Evolutionary conservation across 2,797 vertebrate species (phyloP).

Genomic region (Pempheris klunzingeri): DNA sequence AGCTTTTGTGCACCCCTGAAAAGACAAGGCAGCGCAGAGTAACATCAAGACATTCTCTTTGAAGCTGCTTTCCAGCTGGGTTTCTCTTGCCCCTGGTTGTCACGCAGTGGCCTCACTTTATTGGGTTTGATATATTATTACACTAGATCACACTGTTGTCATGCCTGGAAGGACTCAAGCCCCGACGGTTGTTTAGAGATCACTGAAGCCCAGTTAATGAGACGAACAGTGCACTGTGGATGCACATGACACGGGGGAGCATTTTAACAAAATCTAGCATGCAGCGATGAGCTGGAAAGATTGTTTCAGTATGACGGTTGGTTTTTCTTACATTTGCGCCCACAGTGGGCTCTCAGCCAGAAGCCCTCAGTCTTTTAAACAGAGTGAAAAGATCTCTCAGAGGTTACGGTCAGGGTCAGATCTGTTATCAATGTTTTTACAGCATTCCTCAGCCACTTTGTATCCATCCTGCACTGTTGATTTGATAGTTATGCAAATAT

Average conservation of each 20-base stretch:
- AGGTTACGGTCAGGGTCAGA: background rate
- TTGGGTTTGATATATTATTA: conserved; percentile 16
- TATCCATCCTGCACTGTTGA: background rate
- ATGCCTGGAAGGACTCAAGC: conserved; percentile 15
- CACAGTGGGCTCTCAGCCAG: background rate
- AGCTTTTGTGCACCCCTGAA: background rate
- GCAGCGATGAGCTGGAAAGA: background rate
- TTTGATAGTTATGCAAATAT: background rate
- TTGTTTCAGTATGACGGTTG: background rate
- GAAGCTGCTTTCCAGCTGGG: background rate
- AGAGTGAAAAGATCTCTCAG: conserved; percentile 2
- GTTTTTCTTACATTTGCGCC: background rate
- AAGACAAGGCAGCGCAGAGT: conserved; percentile 7
- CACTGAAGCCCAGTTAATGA: conserved; percentile 7
- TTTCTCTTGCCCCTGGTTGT: conserved; percentile 21
- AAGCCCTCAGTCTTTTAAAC: conserved; percentile 6
- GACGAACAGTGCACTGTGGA: conserved; percentile 27
- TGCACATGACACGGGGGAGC: conserved; percentile 20
- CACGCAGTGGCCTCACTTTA: conserved; percentile 13
- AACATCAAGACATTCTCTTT: background rate
- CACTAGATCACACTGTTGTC: conserved; percentile 31
- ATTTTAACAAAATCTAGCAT: conserved; percentile 14
- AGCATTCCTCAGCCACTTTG: background rate
- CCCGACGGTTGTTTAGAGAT: background rate
- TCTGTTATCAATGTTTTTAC: background rate